These are phyloP conservation scores for Alethe castanea DNA, from an alignment of 2,113 vertebrate species.

Conservation along the genomic window DNA sequence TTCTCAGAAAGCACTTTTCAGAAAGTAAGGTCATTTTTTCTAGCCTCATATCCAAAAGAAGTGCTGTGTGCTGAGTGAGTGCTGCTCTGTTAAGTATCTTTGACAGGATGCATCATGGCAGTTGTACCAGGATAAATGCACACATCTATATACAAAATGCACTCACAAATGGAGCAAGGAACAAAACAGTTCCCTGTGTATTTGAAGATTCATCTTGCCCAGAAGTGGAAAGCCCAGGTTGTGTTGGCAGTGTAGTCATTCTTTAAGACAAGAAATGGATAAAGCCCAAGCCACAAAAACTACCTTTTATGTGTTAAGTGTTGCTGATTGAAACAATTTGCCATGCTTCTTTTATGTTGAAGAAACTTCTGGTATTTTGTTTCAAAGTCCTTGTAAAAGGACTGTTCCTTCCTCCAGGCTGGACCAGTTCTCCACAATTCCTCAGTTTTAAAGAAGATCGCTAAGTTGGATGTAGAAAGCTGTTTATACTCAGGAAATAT, in stretches of 20 bases:
- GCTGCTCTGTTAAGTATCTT: neutral
- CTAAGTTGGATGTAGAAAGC: neutral
- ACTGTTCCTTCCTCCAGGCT: neutral
- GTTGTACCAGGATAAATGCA: neutral
- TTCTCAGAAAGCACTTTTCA: neutral
- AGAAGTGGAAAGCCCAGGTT: neutral
- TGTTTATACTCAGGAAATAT: neutral
- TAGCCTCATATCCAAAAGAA: neutral
- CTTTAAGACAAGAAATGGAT: neutral
- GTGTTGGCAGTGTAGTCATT: neutral
- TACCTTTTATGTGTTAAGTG: neutral
- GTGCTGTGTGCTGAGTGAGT: neutral
- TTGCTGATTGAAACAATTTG: neutral
- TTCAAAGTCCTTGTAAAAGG: neutral
- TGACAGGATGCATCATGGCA: neutral
- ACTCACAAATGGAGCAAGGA: neutral
- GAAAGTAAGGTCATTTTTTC: neutral
- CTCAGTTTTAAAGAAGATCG: neutral
- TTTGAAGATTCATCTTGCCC: neutral
- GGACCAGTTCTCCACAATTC: neutral
- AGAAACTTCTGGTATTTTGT: neutral
- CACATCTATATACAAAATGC: neutral
- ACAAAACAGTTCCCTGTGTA: neutral
- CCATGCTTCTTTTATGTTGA: neutral
- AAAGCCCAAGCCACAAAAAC: neutral